Conservation (phyloP, 2,888 invertebrate species). For the Mesopsocus fuscifrons region DNA sequence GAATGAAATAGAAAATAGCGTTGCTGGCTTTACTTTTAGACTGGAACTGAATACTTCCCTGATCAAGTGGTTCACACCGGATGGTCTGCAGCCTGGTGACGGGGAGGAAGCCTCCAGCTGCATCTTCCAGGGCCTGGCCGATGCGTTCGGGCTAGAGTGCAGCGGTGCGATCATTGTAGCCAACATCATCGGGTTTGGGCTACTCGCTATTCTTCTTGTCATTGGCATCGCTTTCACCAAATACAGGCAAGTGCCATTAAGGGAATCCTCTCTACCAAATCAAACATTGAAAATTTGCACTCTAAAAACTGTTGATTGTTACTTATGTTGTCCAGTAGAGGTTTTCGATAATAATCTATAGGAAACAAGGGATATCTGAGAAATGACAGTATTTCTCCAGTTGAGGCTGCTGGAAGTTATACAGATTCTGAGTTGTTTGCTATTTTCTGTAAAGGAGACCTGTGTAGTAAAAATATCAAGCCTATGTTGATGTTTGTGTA, state of each 20-base stretch:
- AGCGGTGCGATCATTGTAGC: slow-evolving; percentile 48
- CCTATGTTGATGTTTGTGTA: slow-evolving; percentile 17
- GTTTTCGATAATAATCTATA: no score
- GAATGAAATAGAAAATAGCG: background rate
- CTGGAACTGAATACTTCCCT: slow-evolving; percentile 32
- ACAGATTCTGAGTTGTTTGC: background rate
- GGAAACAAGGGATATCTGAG: no score
- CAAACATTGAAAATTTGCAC: background rate
- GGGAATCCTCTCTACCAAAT: background rate
- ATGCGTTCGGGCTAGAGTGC: slow-evolving; percentile 46
- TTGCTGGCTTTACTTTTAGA: slow-evolving; percentile 13
- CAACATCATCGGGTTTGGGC: slow-evolving; percentile 37
- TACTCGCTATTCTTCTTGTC: slow-evolving; percentile 34
- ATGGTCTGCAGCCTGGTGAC: slow-evolving; percentile 42
- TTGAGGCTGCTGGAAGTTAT: no score
- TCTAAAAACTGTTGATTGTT: no score
- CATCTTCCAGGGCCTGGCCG: slow-evolving; percentile 45
- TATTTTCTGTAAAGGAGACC: background rate
- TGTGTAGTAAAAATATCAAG: slow-evolving; percentile 7
- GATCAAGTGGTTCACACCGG: slow-evolving; percentile 43
- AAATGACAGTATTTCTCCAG: no score
- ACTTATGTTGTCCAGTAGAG: no score
- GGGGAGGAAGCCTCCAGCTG: slow-evolving; percentile 45
- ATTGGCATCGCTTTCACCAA: slow-evolving; percentile 44
- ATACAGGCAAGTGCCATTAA: slow-evolving; percentile 29